A percentile compares a stretch with the other conserved stretches of the same genome.
These are phyloP conservation scores for Plumapathes pennacea DNA, from an alignment of 92 coral and sea anemone genomes.

Conservation along the genomic window DNA sequence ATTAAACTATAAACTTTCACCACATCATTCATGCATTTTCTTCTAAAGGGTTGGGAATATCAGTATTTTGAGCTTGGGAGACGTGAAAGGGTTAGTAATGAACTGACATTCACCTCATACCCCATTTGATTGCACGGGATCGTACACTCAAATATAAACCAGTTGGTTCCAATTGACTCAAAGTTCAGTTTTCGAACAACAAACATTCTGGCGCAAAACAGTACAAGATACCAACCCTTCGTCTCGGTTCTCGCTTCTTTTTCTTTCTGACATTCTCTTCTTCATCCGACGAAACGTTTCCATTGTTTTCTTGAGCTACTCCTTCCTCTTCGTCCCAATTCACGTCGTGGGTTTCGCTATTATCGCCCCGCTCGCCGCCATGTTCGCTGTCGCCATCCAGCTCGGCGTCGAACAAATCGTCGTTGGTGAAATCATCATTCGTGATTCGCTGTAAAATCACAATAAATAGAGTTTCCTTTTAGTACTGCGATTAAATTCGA, in stretches of 20 bases:
- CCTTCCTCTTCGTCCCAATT: constrained; percentile 4
- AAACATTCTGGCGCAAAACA: not conserved
- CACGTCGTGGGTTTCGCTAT: not conserved
- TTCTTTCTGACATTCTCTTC: constrained; percentile 6
- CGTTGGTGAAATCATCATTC: constrained; percentile 25
- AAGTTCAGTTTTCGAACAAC: not conserved
- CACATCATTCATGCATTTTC: too few species aligned
- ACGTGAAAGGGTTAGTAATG: too few species aligned
- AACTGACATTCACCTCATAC: too few species aligned
- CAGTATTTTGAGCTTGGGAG: too few species aligned
- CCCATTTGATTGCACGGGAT: too few species aligned
- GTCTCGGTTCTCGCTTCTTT: constrained; percentile 8
- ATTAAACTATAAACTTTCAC: too few species aligned
- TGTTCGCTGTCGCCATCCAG: constrained; percentile 50
- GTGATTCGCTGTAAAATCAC: too few species aligned
- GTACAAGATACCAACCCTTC: constrained; percentile 7
- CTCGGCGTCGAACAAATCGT: constrained; percentile 72
- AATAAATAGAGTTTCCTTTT: not conserved
- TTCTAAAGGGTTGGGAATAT: too few species aligned
- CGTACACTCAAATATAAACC: not conserved
- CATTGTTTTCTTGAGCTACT: not conserved
- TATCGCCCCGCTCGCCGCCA: constrained; percentile 42
- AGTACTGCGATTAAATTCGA: too few species aligned
- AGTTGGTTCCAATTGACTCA: not conserved
- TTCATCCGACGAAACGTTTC: not conserved